phyloP scores from a whole-genome alignment of 2,797 vertebrate genomes.

The Enteromius afrohamiltoni region DNA sequence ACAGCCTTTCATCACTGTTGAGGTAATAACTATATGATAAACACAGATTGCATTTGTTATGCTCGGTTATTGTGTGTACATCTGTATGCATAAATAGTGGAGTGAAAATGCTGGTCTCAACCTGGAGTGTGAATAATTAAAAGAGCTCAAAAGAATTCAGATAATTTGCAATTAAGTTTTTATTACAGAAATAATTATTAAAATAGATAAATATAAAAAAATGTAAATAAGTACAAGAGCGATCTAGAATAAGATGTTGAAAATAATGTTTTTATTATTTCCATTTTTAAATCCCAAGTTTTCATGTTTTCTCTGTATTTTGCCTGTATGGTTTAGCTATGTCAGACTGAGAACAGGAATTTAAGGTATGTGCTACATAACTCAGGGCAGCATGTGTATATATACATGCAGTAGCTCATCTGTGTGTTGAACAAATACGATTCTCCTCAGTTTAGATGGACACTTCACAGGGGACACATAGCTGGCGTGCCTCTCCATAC shows the following conservation, averaged over 20 bases:
- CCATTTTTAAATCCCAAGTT: background rate
- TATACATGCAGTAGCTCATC: conserved; percentile 8
- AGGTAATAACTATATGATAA: conserved; percentile 4
- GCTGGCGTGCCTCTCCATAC: conserved; percentile 67
- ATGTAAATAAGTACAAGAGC: background rate
- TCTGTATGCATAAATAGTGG: conserved; percentile 25
- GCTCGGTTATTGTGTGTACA: background rate
- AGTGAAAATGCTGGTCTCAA: background rate
- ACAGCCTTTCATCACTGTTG: background rate
- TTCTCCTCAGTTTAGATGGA: conserved; percentile 58
- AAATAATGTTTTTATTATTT: background rate
- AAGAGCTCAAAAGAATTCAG: background rate
- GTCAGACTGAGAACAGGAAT: conserved; percentile 57
- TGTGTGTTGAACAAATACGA: conserved; percentile 44
- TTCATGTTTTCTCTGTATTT: conserved; percentile 20
- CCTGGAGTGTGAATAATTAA: background rate
- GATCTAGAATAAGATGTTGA: background rate
- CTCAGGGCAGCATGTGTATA: conserved; percentile 26
- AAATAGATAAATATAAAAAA: background rate
- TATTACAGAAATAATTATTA: background rate
- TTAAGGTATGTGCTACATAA: conserved; percentile 62
- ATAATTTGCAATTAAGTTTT: background rate
- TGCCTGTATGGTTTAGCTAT: conserved; percentile 21
- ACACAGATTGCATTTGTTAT: background rate
- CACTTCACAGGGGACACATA: conserved; percentile 66